Conservation (phyloP, 1,140 invertebrate species). For the Arion vulgaris region DNA sequence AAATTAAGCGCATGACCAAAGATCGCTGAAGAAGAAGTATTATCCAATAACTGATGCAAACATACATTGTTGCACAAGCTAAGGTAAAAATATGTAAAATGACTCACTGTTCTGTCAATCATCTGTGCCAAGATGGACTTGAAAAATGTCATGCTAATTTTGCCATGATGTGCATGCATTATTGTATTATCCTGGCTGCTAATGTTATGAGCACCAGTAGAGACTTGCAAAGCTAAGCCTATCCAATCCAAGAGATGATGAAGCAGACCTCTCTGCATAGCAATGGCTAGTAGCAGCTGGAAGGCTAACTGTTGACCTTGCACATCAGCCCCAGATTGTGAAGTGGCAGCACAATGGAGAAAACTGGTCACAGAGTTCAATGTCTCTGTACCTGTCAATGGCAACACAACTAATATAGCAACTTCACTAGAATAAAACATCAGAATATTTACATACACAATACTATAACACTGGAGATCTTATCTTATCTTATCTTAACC, state of each 20-base stretch:
- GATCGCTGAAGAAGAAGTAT: too few species aligned
- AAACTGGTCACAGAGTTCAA: conserved; percentile 33
- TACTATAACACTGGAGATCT: too few species aligned
- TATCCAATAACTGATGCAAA: too few species aligned
- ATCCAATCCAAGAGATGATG: conserved; percentile 80
- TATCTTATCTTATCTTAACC: too few species aligned
- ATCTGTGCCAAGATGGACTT: conserved; percentile 62
- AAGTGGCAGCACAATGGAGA: conserved; percentile 72
- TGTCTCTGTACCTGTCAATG: conserved; percentile 8
- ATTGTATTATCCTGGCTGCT: conserved; percentile 38
- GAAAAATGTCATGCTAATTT: conserved; percentile 60
- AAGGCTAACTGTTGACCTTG: conserved; percentile 74
- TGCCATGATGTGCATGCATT: conserved; percentile 42
- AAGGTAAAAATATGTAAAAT: too few species aligned
- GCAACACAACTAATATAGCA: not conserved
- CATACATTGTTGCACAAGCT: too few species aligned
- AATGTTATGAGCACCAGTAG: conserved; percentile 48
- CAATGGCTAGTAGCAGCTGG: conserved; percentile 77
- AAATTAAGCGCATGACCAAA: too few species aligned
- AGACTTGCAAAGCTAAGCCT: conserved; percentile 74
- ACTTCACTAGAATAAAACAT: too few species aligned
- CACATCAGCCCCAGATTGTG: conserved; percentile 75
- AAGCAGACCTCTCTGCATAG: conserved; percentile 79
- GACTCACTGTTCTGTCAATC: conserved; percentile 65
- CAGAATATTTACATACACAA: too few species aligned